Base-by-base conservation (phyloP, 2,113 vertebrate species). In the Lates calcarifer region DNA sequence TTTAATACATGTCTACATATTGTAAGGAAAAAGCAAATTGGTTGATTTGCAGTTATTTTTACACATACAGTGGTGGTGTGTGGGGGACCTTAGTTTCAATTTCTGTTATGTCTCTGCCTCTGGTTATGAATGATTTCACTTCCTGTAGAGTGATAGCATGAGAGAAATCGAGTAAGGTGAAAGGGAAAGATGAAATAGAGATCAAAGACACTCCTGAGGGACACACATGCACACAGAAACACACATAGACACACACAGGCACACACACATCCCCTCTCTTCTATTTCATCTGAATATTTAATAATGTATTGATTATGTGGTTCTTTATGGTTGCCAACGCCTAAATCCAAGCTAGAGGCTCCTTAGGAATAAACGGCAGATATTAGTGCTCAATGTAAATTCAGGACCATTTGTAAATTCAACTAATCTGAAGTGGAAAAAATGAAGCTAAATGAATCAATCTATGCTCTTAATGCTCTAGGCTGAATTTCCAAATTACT, bases 251-350 rank as follows among this genome's bases (percentile, higher is more conserved):
- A 51, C 31, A 72, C 11, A 31, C 33, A 58, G 29, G 65, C 8
- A 33, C 29, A 47, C 35, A 56, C 33, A 66, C 47, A 31, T 26
- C 22, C 64, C 2, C 13, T 29, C 51, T 8, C 58, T 31, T 73
- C 56, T 63, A 26, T 80, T 58, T 68, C 65, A 53, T 58, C 75
- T 92, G 73, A 90, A 93, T 91, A 73, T 83, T 89, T 90, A 14
- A 91, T 90, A 61, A 88, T n/a, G 35, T 83, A 87, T 92, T 70
- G 87, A 90, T 91, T 68, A 65, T 53, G 37, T 73, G 28, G 5
- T 66, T 76, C 35, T 24, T 41, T 22, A 45, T 69, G 41, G 26
- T 47, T 58, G 10, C 37, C 39, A 51, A 5, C 1, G 7, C 24
- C 41, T 61, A 37, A 35, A 51, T 62, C 57, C 63, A 26, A 67